phyloP scores from a whole-genome alignment of 2,888 invertebrate genomes.

The Lasioglossum zephyrum region DNA sequence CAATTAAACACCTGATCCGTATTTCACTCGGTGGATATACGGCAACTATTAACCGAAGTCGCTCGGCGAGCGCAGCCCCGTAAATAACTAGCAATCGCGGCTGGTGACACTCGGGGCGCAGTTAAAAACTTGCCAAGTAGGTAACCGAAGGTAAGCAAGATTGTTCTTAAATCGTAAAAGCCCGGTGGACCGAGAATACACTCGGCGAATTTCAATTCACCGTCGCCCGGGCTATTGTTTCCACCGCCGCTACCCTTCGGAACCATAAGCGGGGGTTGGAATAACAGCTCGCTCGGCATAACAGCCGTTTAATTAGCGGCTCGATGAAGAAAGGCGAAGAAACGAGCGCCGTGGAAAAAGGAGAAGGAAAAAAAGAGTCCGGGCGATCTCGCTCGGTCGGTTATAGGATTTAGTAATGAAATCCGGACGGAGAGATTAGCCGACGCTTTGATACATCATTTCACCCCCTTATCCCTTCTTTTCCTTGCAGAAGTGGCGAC shows the following conservation, averaged over 20 bases:
- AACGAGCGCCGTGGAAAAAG: conserved; percentile 49
- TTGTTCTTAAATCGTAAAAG: conserved; percentile 28
- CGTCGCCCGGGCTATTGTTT: conserved; percentile 53
- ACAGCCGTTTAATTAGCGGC: conserved; percentile 73
- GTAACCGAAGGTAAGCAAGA: conserved; percentile 25
- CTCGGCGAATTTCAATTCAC: conserved; percentile 61
- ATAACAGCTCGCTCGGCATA: conserved; percentile 46
- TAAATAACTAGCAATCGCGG: conserved; percentile 9
- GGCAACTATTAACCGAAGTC: conserved; percentile 4
- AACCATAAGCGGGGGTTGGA: conserved; percentile 41
- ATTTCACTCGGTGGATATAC: not conserved
- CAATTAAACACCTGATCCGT: not conserved
- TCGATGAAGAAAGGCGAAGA: conserved; percentile 57
- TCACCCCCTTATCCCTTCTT: not conserved
- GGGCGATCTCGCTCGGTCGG: conserved; percentile 61
- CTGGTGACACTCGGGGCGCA: not conserved
- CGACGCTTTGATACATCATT: conserved; percentile 71
- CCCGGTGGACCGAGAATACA: conserved; percentile 42
- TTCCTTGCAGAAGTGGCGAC: conserved; percentile 51
- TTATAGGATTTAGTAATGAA: conserved; percentile 75
- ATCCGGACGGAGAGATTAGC: conserved; percentile 71
- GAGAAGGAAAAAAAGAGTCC: not conserved
- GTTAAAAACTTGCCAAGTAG: conserved; percentile 19
- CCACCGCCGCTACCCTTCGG: not conserved
- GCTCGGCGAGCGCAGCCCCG: conserved; percentile 1